A percentile compares a stretch with the other conserved stretches of the same genome.
These are phyloP conservation scores for Lophotriccus pileatus DNA, from an alignment of 2,797 vertebrate genomes.

Conservation along the genomic window DNA sequence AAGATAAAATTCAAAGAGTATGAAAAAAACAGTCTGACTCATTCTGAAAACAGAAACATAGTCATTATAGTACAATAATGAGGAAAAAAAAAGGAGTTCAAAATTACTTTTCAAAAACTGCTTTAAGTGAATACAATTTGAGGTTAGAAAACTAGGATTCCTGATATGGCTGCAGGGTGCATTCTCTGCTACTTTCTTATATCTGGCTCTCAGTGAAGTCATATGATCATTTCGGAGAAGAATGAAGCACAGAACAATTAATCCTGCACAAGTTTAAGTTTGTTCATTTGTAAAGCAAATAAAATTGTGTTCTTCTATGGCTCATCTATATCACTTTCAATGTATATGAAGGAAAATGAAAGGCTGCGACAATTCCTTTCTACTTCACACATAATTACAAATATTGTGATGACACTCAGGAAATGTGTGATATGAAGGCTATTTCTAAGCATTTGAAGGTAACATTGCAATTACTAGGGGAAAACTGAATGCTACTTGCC, in stretches of 20 bases:
- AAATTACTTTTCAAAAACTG: background rate
- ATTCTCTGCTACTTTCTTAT: background rate
- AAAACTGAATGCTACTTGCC: background rate
- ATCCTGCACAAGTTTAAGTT: background rate
- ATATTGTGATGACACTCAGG: background rate
- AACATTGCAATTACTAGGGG: background rate
- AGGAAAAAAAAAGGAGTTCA: rapidly evolving
- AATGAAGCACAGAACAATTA: background rate
- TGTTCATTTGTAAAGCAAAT: background rate
- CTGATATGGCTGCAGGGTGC: background rate
- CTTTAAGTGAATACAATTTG: background rate
- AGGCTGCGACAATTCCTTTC: background rate
- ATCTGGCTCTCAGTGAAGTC: background rate
- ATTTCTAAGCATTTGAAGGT: background rate
- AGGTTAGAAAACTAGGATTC: background rate
- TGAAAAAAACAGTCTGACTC: background rate
- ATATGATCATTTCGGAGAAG: background rate
- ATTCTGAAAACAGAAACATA: background rate
- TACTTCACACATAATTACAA: background rate
- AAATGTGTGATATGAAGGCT: background rate
- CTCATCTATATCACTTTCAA: background rate
- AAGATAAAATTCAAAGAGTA: background rate
- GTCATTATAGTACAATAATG: background rate
- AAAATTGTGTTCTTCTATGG: background rate
- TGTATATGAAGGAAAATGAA: background rate